Conservation (phyloP, 1,140 invertebrate species). For the Penaeus japonicus region DNA sequence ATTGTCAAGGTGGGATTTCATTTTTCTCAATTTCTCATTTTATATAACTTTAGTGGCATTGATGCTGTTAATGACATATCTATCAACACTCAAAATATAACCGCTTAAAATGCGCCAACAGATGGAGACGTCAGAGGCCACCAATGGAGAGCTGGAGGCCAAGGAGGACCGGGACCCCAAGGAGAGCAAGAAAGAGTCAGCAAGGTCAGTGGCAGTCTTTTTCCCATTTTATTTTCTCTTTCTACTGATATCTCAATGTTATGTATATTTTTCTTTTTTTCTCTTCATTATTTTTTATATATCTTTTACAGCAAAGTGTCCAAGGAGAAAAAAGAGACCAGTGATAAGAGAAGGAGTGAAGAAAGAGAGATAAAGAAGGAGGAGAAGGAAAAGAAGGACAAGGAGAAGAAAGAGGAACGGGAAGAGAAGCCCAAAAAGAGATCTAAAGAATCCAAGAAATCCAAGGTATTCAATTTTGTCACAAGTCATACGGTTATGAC, state of each 20-base stretch:
- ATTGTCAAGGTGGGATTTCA: conserved; percentile 20
- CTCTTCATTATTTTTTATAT: neutral
- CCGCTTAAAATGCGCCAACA: neutral
- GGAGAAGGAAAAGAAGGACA: conserved; percentile 60
- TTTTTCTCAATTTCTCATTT: too few species aligned
- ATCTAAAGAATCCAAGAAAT: conserved; percentile 22
- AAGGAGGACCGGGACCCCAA: conserved; percentile 20
- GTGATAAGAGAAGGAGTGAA: conserved; percentile 43
- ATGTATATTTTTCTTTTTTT: neutral
- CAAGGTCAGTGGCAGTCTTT: neutral
- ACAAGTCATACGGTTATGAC: too few species aligned
- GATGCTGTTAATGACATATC: too few species aligned
- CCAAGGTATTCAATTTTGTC: conserved; percentile 59
- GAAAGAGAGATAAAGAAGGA: conserved; percentile 65
- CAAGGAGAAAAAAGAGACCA: conserved; percentile 48
- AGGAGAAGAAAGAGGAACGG: conserved; percentile 58
- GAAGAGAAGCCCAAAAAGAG: conserved; percentile 58
- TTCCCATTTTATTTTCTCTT: neutral
- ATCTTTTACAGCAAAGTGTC: conserved; percentile 50
- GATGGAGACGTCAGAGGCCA: conserved; percentile 6
- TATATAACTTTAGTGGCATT: too few species aligned
- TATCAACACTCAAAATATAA: too few species aligned
- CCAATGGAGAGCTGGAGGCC: conserved; percentile 45
- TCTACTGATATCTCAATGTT: neutral
- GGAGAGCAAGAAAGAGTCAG: neutral